Percentiles rank a stretch among this genome's conserved stretches.
Conservation (phyloP, 2,113 vertebrate genomes). For the Esox niger region DNA sequence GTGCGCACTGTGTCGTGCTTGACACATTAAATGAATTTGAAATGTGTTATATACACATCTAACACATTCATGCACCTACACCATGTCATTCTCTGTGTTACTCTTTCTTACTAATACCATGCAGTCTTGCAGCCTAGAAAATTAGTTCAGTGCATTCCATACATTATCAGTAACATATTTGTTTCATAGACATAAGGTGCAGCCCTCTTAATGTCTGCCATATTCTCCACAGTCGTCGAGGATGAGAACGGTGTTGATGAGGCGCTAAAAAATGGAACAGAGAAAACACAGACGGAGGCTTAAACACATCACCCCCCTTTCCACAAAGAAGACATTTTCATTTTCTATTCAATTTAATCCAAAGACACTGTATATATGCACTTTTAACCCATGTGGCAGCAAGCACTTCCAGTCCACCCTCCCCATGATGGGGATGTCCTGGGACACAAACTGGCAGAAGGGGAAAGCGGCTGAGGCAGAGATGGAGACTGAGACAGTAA, state of each 20-base stretch:
- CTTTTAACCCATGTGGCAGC: constrained; percentile 73
- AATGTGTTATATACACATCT: background rate
- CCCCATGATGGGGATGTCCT: constrained; percentile 31
- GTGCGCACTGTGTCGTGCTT: background rate
- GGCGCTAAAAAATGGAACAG: constrained; percentile 69
- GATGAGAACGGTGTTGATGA: constrained; percentile 68
- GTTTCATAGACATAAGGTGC: constrained; percentile 49
- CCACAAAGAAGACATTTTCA: constrained; percentile 38
- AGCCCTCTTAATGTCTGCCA: constrained; percentile 50
- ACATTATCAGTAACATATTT: no score
- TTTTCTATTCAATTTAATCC: constrained; percentile 69
- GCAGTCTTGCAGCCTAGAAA: no score
- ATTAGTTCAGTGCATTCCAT: constrained; percentile 24
- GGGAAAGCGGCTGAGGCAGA: background rate
- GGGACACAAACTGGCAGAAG: constrained; percentile 48
- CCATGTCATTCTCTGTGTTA: background rate
- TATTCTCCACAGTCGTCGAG: constrained; percentile 71
- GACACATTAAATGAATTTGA: no score
- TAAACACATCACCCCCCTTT: constrained; percentile 39
- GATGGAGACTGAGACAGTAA: constrained; percentile 37
- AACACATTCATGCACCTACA: background rate
- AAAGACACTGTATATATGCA: constrained; percentile 80
- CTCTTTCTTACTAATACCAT: no score
- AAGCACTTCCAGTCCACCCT: constrained; percentile 63
- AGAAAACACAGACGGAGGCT: constrained; percentile 72